Evolutionary conservation across 2,113 vertebrate species (phyloP).

Genomic region (Sturnira hondurensis): DNA sequence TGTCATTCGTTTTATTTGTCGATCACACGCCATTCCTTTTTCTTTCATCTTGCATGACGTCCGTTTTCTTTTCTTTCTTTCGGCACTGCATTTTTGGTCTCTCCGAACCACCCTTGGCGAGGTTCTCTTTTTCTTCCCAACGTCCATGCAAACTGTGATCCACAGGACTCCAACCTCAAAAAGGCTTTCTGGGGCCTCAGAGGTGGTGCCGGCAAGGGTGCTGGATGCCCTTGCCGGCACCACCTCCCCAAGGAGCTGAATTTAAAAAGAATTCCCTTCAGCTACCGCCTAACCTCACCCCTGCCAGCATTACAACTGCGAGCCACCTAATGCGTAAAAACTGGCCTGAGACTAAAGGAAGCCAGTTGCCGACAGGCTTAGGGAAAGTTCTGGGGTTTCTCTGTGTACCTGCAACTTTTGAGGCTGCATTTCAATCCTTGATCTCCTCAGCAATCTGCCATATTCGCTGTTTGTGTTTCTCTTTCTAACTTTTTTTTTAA

Average conservation of each 20-base stretch:
- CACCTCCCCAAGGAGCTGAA: conserved; percentile 31
- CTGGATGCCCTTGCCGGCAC: not conserved
- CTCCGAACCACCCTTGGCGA: not conserved
- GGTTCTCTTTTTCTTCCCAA: not conserved
- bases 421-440: conserved; percentile 36
- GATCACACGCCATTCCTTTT: not conserved
- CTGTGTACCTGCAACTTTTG: not conserved
- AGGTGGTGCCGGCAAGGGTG: not conserved
- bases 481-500: conserved; percentile 1
- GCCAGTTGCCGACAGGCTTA: not conserved
- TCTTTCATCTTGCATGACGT: fast-evolving
- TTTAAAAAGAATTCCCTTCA: conserved; percentile 33
- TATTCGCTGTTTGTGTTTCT: conserved; percentile 45
- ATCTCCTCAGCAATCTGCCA: conserved; percentile 29
- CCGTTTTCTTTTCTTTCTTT: not conserved
- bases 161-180: not conserved
- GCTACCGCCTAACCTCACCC: not conserved
- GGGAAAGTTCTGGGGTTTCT: conserved; percentile 29
- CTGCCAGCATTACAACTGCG: conserved; percentile 27
- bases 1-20: fast-evolving
- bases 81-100: not conserved
- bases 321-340: conserved; percentile 36
- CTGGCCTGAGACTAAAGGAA: conserved; percentile 37
- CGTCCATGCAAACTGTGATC: not conserved
- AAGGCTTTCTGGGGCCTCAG: not conserved